Percentiles rank a stretch among this genome's conserved stretches.
Evolutionary conservation across 1,140 invertebrate genomes (phyloP).

Genomic region (Muscidifurax raptorellus): DNA sequence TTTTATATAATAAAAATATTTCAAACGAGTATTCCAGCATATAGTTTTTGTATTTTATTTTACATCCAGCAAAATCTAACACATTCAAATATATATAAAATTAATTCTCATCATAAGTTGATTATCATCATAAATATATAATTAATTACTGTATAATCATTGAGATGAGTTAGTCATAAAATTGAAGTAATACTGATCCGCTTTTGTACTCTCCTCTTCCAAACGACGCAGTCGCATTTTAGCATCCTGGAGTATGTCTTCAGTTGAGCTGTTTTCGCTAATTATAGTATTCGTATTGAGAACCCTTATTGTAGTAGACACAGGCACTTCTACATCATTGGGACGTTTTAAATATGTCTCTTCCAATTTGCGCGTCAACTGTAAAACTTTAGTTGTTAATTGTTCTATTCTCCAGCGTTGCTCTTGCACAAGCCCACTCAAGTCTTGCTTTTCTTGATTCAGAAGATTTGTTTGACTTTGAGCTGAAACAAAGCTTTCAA

Average conservation of each 20-base stretch:
- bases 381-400: slow-evolving; percentile 64
- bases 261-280: slow-evolving; percentile 72
- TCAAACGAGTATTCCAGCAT: slow-evolving; percentile 33
- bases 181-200: slow-evolving; percentile 69
- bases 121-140: neutral
- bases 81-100: slow-evolving; percentile 39
- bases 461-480: slow-evolving; percentile 57
- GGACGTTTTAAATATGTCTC: slow-evolving; percentile 60
- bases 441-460: slow-evolving; percentile 65
- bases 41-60: slow-evolving; percentile 35
- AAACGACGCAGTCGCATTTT: slow-evolving; percentile 68
- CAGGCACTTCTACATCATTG: slow-evolving; percentile 50
- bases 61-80: slow-evolving; percentile 10
- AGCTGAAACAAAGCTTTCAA: slow-evolving; percentile 52
- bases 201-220: slow-evolving; percentile 70
- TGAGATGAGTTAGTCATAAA: slow-evolving; percentile 64
- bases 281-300: slow-evolving; percentile 61
- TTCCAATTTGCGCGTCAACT: slow-evolving; percentile 67
- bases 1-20: slow-evolving; percentile 71
- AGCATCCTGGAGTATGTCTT: slow-evolving; percentile 73
- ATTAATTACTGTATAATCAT: slow-evolving; percentile 51
- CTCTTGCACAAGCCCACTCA: slow-evolving; percentile 65
- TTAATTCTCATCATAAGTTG: slow-evolving; percentile 36
- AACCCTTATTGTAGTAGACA: slow-evolving; percentile 51
- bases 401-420: slow-evolving; percentile 70